These are phyloP conservation scores for Colinus virginianus DNA, from an alignment of 2,113 vertebrate genomes.

Conservation along the genomic window DNA sequence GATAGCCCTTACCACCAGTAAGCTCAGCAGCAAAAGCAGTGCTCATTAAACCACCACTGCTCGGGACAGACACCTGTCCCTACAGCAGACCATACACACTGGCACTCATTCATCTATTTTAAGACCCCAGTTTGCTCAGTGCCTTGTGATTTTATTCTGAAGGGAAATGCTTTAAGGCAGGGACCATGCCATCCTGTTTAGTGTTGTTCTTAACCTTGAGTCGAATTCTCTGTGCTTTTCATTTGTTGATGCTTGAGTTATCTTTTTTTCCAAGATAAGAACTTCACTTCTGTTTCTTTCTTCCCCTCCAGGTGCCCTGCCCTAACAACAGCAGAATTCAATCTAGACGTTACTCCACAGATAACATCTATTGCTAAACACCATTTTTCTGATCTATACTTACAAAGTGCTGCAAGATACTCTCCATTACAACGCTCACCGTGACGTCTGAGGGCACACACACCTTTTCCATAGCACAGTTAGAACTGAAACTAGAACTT, in stretches of 20 bases:
- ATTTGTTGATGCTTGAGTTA: background rate
- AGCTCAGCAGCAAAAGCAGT: background rate
- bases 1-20: too few species aligned
- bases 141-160: background rate
- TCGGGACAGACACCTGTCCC: background rate
- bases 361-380: conserved; percentile 5
- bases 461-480: background rate
- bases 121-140: background rate
- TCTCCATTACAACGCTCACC: background rate
- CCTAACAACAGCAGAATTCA: background rate
- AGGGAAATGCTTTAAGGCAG: background rate
- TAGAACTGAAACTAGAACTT: background rate
- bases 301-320: conserved; percentile 2
- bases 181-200: background rate
- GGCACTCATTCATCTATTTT: background rate
- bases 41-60: background rate
- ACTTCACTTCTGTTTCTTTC: background rate
- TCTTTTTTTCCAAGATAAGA: background rate
- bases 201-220: background rate
- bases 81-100: too few species aligned
- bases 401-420: background rate
- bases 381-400: conserved; percentile 4
- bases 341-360: background rate
- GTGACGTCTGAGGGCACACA: background rate
- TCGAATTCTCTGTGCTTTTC: background rate